Evolutionary conservation across 1,140 invertebrate genomes (phyloP), one percentile per base, ranked within the genome.

Genomic region (Bombus superbus): DNA sequence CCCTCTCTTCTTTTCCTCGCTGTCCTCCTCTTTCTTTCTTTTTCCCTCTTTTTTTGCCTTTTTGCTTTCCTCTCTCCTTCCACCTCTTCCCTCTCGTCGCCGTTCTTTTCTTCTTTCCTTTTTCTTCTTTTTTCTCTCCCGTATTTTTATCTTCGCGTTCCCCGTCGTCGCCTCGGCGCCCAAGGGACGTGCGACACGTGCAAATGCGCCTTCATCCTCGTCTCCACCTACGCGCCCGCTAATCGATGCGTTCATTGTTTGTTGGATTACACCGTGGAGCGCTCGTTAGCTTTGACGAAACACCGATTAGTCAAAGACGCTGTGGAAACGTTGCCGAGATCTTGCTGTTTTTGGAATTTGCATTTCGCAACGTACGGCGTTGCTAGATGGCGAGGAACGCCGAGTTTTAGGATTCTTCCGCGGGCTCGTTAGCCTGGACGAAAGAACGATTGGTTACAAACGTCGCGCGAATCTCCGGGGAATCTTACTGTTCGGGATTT

Each of bases 101-200:
- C 28, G 59, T 62, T 62, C 4, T 18, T 35, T 18, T 57, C 15
- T 2, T n/a, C 15, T 76, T 64, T 64, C 11, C 44, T 25, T 15
- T 22, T 69, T 25, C 3, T 32, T 4, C n/a, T 8, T 11, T 62
- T 32, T 10, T 44, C 6, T 13, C 25, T 18, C 22, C 47, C 35
- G 53, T 25, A 40, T 62, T 83, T 79, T 79, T 80, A 69, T 68
- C 66, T 38, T 35, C 15, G 10, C 47, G 53, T 40, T 84, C 66
- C 32, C 44, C 75, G 38, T 72, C 66, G 62, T 72, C 79, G n/a
- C 44, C 76, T 44, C 76, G 28, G 40, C 64, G 44, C 11, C 57
- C 73, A 28, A 25, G 57, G 40, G 68, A 84, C 86, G 86, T 40
- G 86, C 88, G 88, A 88, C 86, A 80, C 88, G 88, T 89, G 86